Percentiles rank a stretch among this genome's conserved stretches.
phyloP scores from a whole-genome alignment of 2,888 invertebrate genomes.

The Chymomyza caudatula region DNA sequence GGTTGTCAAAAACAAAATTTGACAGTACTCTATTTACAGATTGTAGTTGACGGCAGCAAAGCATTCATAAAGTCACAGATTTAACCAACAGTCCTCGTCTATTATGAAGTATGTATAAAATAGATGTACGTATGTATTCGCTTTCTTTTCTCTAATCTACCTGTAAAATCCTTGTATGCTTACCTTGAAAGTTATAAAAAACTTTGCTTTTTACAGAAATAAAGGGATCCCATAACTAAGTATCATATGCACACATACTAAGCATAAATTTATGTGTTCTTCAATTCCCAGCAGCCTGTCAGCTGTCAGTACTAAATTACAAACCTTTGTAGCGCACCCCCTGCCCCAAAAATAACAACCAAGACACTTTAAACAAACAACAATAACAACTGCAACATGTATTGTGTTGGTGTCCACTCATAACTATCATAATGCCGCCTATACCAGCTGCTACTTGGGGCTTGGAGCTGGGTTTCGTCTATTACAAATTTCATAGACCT shows the following conservation, averaged over 20 bases:
- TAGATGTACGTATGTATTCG: neutral
- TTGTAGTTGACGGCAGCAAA: too few species aligned
- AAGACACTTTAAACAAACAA: neutral
- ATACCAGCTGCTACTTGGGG: neutral
- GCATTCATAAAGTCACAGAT: too few species aligned
- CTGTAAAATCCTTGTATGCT: neutral
- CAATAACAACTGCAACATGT: constrained; percentile 15
- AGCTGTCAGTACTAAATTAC: neutral
- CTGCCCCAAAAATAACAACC: neutral
- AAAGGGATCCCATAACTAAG: neutral
- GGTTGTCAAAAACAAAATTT: too few species aligned
- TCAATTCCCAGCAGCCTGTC: neutral
- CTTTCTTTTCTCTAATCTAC: neutral
- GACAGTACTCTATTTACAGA: too few species aligned
- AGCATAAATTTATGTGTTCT: neutral
- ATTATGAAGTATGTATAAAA: too few species aligned
- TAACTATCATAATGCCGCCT: constrained; percentile 23
- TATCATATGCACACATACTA: neutral
- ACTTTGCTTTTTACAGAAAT: neutral
- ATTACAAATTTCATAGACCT: constrained; percentile 61
- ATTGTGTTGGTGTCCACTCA: constrained; percentile 18
- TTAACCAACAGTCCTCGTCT: too few species aligned
- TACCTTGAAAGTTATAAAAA: neutral
- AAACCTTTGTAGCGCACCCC: neutral
- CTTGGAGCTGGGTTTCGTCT: constrained; percentile 6